Base-by-base conservation (phyloP, 2,797 vertebrate species). In the Chelon labrosus region DNA sequence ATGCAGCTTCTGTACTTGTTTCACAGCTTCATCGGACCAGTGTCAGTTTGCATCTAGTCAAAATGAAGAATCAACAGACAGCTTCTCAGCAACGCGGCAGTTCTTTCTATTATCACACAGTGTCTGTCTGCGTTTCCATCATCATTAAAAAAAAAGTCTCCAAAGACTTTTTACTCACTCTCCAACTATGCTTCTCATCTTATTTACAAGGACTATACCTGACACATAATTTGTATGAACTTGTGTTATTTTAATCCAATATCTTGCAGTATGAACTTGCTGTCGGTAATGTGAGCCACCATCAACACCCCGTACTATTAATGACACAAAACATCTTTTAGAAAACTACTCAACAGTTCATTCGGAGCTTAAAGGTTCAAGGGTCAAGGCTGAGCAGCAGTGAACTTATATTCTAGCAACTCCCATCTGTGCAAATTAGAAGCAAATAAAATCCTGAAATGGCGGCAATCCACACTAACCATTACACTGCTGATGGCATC, bases 61-160 rank as follows among this genome's bases (percentile, higher is more conserved):
- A 25, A 72, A 51, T 37, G 55, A 73, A 66, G 27, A 16, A 39
- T 46, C 25, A 14, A 59, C 38, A 35, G 62, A 53, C 44, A 71
- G 42, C 47, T 31, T 44, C 56, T 53, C 50, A 73, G 47, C 22
- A 77, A 61, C 20, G 37, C 31, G 65, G 46, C 44, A 51, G 37
- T 19, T 57, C 44, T 38, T 49, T 7, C 38, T 37, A 72, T 60
- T 46, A 62, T 66, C 49, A 41, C 38, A 75, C 41, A 19, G 7
- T 64, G 78, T 80, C 73, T 41, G 42, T 66, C 69, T 67, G 56
- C 63, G 65, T 80, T 62, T 62, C 35, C 50, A 42, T 82, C 72
- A 20, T 85, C 51, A 59, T 82, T 78, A 78, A 35, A 64, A 44
- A 54, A 0, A 0, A 47, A 65, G 2, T 2, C 31, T 27, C 50